Evolutionary conservation across 2,888 invertebrate genomes (phyloP).

Genomic region (Physocephala rufipes): DNA sequence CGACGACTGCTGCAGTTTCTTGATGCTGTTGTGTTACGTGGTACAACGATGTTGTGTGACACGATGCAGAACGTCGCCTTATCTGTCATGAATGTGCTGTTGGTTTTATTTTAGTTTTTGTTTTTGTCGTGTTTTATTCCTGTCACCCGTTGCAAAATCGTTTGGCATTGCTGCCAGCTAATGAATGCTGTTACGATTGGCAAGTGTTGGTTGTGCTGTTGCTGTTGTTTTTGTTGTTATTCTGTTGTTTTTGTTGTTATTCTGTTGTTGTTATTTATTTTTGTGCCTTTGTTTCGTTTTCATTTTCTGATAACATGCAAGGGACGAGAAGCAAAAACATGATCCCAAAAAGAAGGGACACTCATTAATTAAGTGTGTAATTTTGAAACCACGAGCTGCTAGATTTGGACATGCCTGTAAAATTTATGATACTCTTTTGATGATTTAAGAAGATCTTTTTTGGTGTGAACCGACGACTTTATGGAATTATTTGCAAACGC

Average conservation of each 20-base stretch:
- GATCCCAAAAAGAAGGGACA: conserved; percentile 51
- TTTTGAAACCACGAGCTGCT: conserved; percentile 37
- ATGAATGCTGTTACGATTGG: not conserved
- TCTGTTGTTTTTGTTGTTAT: not conserved
- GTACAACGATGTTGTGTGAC: not conserved
- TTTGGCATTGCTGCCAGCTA: not conserved
- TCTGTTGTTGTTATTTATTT: not conserved
- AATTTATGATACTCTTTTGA: conserved; percentile 19
- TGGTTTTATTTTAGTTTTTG: conserved; percentile 28
- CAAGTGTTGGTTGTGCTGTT: not conserved
- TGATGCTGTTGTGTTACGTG: not conserved
- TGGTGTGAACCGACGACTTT: no score
- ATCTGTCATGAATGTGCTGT: not conserved
- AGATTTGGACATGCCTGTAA: conserved; percentile 11
- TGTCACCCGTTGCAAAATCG: conserved; percentile 30
- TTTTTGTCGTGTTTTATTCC: conserved; percentile 16
- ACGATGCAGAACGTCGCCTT: not conserved
- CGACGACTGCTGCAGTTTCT: no score
- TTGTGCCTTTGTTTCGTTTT: not conserved
- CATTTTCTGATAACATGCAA: not conserved
- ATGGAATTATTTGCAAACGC: no score
- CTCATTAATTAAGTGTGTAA: conserved; percentile 65
- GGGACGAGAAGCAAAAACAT: not conserved
- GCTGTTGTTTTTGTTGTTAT: not conserved
- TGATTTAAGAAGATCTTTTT: not conserved